phyloP scores from a whole-genome alignment of 2,888 invertebrate genomes.

The Amiota minor region DNA sequence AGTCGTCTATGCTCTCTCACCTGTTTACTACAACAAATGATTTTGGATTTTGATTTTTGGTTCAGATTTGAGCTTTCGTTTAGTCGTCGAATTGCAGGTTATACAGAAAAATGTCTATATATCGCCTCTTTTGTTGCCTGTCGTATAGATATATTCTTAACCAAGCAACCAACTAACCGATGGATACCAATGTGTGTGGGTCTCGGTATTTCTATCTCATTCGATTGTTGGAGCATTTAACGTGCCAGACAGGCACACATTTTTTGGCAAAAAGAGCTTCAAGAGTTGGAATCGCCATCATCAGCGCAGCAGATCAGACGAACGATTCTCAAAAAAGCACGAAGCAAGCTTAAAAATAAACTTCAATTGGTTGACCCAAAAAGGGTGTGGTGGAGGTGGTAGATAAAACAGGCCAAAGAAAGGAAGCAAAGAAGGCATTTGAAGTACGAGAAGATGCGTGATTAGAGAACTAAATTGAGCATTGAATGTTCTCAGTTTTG shows the following conservation, averaged over 20 bases:
- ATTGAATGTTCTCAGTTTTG: constrained; percentile 38
- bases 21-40: too few species aligned
- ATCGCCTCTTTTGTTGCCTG: not conserved
- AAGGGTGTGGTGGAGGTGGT: constrained; percentile 8
- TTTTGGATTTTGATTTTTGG: constrained; percentile 8
- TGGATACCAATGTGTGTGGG: constrained; percentile 31
- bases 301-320: constrained; percentile 33
- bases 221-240: constrained; percentile 50
- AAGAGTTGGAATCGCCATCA: not conserved
- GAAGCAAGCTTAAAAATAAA: constrained; percentile 11
- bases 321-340: constrained; percentile 29
- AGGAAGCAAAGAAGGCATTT: constrained; percentile 44
- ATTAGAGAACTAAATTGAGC: constrained; percentile 64
- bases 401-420: constrained; percentile 29
- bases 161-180: not conserved
- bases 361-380: constrained; percentile 26
- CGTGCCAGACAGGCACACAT: constrained; percentile 61
- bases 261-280: constrained; percentile 62
- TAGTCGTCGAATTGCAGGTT: constrained; percentile 59
- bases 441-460: constrained; percentile 59
- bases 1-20: too few species aligned
- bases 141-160: not conserved
- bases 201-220: too few species aligned
- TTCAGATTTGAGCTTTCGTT: constrained; percentile 50
- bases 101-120: constrained; percentile 38